phyloP scores from a whole-genome alignment of 2,113 vertebrate genomes.

The Passer domesticus region DNA sequence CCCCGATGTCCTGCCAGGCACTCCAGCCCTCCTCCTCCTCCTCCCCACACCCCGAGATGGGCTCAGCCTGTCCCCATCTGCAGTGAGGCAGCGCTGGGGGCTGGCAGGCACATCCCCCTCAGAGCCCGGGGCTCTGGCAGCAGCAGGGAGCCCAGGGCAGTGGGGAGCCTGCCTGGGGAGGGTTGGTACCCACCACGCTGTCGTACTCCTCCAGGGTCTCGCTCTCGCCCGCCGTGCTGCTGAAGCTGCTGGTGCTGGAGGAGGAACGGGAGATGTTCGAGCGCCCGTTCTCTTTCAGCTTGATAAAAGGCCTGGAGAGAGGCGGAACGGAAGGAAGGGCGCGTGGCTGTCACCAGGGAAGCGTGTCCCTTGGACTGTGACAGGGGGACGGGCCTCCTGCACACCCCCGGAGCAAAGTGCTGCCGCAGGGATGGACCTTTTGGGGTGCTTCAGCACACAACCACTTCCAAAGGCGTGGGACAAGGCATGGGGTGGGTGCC shows the following conservation, averaged over 20 bases:
- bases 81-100: not conserved
- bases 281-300: constrained; percentile 86
- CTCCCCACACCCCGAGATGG: fast-evolving
- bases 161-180: fast-evolving
- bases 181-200: constrained; percentile 71
- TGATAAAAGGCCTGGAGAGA: constrained; percentile 76
- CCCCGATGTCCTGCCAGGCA: fast-evolving
- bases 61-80: not conserved
- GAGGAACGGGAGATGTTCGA: constrained; percentile 91
- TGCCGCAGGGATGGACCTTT: fast-evolving
- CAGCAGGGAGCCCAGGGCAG: fast-evolving
- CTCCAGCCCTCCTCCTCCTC: not conserved
- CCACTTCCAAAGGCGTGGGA: fast-evolving
- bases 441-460: fast-evolving
- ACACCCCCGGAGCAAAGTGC: not conserved
- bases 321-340: not conserved
- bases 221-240: constrained; percentile 84
- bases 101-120: fast-evolving
- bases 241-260: constrained; percentile 91
- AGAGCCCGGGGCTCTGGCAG: not conserved
- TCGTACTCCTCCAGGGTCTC: constrained; percentile 88
- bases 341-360: not conserved
- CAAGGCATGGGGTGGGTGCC: not conserved
- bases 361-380: fast-evolving
- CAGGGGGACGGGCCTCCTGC: not conserved